These are phyloP conservation scores for Drosophila azteca DNA, from an alignment of 1,140 invertebrate species.

Conservation along the genomic window DNA sequence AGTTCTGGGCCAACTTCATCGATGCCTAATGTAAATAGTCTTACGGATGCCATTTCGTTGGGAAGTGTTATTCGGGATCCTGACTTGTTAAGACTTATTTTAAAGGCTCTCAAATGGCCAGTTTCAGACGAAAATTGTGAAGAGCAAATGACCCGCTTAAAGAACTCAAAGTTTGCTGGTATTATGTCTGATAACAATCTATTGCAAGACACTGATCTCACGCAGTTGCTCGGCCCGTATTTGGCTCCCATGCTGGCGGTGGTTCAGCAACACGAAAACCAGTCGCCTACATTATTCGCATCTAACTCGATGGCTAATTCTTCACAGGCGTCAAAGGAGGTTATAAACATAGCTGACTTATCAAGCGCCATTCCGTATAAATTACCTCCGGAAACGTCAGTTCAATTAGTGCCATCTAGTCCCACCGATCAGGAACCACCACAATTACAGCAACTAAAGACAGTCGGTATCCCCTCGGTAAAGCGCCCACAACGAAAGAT, in stretches of 20 bases:
- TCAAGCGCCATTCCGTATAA: conserved; percentile 75
- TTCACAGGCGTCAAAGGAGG: conserved; percentile 21
- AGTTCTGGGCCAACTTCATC: conserved; percentile 15
- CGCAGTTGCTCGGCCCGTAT: conserved; percentile 76
- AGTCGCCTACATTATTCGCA: neutral
- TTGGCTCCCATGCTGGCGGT: conserved; percentile 66
- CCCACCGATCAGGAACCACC: conserved; percentile 60
- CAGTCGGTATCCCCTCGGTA: conserved; percentile 3
- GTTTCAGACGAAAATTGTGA: conserved; percentile 63
- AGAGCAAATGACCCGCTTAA: conserved; percentile 71
- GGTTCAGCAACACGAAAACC: conserved; percentile 50
- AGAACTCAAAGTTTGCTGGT: conserved; percentile 70
- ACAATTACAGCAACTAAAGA: conserved; percentile 15
- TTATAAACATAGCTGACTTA: conserved; percentile 45
- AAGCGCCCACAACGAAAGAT: conserved; percentile 51
- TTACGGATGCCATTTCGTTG: conserved; percentile 70
- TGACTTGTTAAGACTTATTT: conserved; percentile 76
- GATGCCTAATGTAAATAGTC: conserved; percentile 41
- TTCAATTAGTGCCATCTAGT: conserved; percentile 76
- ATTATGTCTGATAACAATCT: conserved; percentile 80
- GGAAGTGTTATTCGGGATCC: conserved; percentile 77
- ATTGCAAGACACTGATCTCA: conserved; percentile 78
- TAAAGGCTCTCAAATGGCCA: conserved; percentile 81
- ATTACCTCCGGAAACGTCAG: conserved; percentile 78
- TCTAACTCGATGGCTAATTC: conserved; percentile 29